These are phyloP conservation scores for Henicopernis longicauda DNA, from an alignment of 2,113 vertebrate species.

Conservation along the genomic window DNA sequence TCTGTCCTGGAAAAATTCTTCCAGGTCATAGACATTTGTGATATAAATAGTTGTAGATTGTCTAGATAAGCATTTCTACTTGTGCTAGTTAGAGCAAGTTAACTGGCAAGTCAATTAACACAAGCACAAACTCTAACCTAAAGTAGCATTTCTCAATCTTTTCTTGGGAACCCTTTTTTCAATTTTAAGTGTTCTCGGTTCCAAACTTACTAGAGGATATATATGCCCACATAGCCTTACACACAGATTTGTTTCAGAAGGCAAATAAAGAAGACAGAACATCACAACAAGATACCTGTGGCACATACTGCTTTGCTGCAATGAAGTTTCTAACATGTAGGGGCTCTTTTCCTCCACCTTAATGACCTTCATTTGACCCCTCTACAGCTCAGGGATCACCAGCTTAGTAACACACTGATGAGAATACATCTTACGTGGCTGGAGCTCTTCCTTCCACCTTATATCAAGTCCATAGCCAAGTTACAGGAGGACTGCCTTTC, in stretches of 20 bases:
- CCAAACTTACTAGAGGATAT: neutral
- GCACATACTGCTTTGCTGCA: neutral
- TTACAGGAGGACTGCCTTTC: neutral
- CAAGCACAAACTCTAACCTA: neutral
- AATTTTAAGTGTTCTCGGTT: neutral
- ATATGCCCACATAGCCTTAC: neutral
- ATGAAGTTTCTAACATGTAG: neutral
- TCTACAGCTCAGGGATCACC: neutral
- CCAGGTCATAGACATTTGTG: neutral
- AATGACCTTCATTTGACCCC: neutral
- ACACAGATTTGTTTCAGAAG: neutral
- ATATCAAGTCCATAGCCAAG: neutral
- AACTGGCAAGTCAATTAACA: neutral
- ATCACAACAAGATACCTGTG: neutral
- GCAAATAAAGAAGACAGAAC: neutral
- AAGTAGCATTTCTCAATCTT: neutral
- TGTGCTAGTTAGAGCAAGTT: neutral
- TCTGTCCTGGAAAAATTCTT: neutral
- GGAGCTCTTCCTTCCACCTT: neutral
- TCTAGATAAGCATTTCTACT: neutral
- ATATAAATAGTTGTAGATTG: neutral
- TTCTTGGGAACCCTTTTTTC: neutral
- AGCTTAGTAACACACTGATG: neutral
- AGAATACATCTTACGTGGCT: neutral
- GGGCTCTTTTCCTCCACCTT: neutral